phyloP scores from a whole-genome alignment of 2,113 vertebrate genomes.

The Syngnathoides biaculeatus region DNA sequence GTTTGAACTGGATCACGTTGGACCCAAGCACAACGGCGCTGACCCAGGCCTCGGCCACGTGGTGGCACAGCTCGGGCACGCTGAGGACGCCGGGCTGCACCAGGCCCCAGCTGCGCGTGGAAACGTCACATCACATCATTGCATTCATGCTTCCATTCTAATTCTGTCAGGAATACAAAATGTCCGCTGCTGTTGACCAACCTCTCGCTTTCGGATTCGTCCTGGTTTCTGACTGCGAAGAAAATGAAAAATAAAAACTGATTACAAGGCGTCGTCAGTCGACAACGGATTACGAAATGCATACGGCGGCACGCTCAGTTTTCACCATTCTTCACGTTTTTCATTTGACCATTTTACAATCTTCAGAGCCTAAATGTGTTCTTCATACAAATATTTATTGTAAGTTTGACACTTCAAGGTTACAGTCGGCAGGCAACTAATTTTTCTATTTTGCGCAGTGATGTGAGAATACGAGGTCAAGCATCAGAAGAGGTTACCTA shows the following conservation, averaged over 20 bases:
- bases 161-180: background rate
- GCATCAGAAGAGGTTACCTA: too few relatives aligned
- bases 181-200: constrained; percentile 51
- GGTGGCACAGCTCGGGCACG: constrained; percentile 88
- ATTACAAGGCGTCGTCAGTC: too few relatives aligned
- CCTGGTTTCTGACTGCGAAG: constrained; percentile 65
- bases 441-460: too few relatives aligned
- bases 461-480: too few relatives aligned
- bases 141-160: background rate
- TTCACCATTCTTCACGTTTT: too few relatives aligned
- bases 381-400: too few relatives aligned
- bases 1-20: constrained; percentile 82
- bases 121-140: constrained; percentile 1
- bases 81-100: constrained; percentile 89
- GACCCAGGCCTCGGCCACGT: constrained; percentile 89
- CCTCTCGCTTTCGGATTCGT: constrained; percentile 89
- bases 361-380: too few relatives aligned
- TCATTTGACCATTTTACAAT: too few relatives aligned
- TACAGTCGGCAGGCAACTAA: too few relatives aligned
- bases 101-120: constrained; percentile 82
- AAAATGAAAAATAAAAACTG: constrained; percentile 17
- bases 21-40: constrained; percentile 71
- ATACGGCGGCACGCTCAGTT: too few relatives aligned
- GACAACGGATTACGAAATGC: too few relatives aligned
- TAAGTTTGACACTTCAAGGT: too few relatives aligned